Percentiles rank a stretch among this genome's conserved stretches.
Conservation (phyloP, 2,888 invertebrate species). For the Pterostichus madidus region DNA sequence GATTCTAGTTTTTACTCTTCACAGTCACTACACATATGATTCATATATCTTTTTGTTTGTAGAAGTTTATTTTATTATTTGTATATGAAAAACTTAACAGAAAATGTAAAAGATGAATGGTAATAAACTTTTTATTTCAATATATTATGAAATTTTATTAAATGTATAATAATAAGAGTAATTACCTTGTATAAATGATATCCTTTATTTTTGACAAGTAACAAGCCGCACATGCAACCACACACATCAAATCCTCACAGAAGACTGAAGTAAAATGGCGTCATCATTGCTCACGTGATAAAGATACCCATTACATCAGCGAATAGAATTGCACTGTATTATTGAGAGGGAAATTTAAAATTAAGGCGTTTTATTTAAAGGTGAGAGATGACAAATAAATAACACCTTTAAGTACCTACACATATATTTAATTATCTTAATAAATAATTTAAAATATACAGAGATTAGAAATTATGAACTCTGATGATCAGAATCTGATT, state of each 20-base stretch:
- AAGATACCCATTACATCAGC: constrained; percentile 32
- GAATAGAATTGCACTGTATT: constrained; percentile 15
- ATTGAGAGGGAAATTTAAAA: constrained; percentile 56
- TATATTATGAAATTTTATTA: neutral
- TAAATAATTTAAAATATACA: too few relatives aligned
- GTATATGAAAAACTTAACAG: constrained; percentile 39
- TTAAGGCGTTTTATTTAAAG: constrained; percentile 43
- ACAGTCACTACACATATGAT: constrained; percentile 39
- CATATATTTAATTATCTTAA: too few relatives aligned
- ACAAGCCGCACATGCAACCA: constrained; percentile 72
- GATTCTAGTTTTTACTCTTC: constrained; percentile 36
- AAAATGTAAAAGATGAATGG: constrained; percentile 38
- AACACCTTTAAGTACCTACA: neutral
- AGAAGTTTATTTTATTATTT: neutral
- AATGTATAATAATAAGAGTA: neutral
- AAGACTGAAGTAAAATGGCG: constrained; percentile 72
- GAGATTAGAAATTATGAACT: too few relatives aligned
- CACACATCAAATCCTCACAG: constrained; percentile 71
- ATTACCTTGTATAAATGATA: constrained; percentile 62
- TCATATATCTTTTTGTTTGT: constrained; percentile 54
- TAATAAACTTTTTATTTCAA: neutral
- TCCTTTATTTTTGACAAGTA: constrained; percentile 65
- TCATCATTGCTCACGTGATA: constrained; percentile 66
- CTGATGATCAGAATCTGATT: too few relatives aligned
- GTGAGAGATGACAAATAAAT: neutral